phyloP scores from a whole-genome alignment of 2,113 vertebrate species.

The Phalacrocorax brasilianus region DNA sequence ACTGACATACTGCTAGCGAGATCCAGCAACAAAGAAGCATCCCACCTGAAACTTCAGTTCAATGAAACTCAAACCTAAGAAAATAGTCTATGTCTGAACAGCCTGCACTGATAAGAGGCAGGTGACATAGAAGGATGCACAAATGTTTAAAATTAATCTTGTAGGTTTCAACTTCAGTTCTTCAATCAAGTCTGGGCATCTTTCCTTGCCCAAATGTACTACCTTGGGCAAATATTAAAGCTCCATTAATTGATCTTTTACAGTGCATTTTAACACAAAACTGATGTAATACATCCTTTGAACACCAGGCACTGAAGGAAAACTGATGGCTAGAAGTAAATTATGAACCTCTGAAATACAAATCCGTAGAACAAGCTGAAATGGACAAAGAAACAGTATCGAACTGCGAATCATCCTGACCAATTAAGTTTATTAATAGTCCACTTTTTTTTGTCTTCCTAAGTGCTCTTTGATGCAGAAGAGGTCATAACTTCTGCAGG shows the following conservation, averaged over 20 bases:
- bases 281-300: not conserved
- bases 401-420: not conserved
- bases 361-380: not conserved
- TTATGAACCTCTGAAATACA: not conserved
- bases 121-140: not conserved
- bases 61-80: not conserved
- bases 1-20: slow-evolving; percentile 76
- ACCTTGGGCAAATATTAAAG: not conserved
- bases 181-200: not conserved
- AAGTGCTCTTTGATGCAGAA: slow-evolving; percentile 77
- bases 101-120: not conserved
- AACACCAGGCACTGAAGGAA: not conserved
- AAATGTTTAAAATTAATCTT: not conserved
- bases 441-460: not conserved
- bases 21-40: slow-evolving; percentile 72
- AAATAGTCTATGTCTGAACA: not conserved
- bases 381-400: not conserved
- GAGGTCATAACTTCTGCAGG: slow-evolving; percentile 73
- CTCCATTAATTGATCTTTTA: not conserved
- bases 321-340: not conserved
- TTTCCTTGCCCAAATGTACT: not conserved
- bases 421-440: not conserved
- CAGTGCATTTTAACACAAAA: not conserved
- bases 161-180: not conserved
- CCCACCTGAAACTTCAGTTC: not conserved